Conservation (phyloP, 2,113 vertebrate genomes). For the Austrofundulus limnaeus region DNA sequence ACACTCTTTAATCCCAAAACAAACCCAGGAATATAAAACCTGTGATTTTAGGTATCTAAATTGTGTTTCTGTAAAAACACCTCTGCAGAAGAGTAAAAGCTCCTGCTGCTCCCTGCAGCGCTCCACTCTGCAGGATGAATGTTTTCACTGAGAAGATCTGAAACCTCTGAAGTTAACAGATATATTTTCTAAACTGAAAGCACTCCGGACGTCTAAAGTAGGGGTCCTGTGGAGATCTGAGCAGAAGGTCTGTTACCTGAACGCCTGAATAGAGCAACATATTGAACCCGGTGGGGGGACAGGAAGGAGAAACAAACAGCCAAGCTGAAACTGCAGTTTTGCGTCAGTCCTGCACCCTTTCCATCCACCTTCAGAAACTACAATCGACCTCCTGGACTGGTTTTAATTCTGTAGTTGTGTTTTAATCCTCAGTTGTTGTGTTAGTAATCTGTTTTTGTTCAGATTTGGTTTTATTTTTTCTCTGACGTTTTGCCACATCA, state of each 20-base stretch:
- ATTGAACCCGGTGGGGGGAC: conserved; percentile 47
- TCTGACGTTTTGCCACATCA: no score
- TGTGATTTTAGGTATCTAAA: not conserved
- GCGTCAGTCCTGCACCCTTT: not conserved
- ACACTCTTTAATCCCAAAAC: not conserved
- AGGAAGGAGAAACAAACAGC: conserved; percentile 45
- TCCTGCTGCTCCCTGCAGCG: not conserved
- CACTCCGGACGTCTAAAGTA: not conserved
- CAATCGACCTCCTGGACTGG: not conserved
- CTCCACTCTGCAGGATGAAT: not conserved
- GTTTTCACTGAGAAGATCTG: not conserved
- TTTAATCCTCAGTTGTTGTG: not conserved
- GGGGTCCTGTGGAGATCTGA: not conserved
- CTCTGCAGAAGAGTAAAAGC: not conserved
- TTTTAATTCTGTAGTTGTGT: not conserved
- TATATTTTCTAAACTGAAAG: not conserved
- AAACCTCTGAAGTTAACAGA: not conserved
- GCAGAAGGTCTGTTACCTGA: conserved; percentile 17
- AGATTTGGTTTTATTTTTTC: no score
- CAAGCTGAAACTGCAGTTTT: conserved; percentile 40
- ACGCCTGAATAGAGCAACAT: conserved; percentile 40
- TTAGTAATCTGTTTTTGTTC: not conserved
- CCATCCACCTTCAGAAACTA: not conserved
- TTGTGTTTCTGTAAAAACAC: no score
- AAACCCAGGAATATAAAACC: not conserved